Percentiles rank a stretch among this genome's conserved stretches.
These are phyloP conservation scores for Drosophila auraria DNA, from an alignment of 1,140 invertebrate species.

Conservation along the genomic window DNA sequence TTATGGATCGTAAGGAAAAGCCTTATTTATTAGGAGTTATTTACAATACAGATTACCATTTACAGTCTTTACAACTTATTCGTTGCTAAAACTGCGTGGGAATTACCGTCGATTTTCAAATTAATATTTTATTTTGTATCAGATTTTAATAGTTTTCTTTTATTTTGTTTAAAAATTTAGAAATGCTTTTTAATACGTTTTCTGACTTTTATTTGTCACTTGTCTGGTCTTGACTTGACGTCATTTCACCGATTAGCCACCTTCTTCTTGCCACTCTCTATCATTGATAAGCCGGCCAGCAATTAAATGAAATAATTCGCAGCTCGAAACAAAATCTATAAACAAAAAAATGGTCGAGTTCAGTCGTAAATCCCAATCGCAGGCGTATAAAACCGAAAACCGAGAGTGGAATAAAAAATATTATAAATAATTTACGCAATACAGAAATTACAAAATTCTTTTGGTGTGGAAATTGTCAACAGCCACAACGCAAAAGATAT, in stretches of 20 bases:
- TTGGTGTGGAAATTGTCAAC: conserved; percentile 13
- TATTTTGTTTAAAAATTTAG: background rate
- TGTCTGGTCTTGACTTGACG: conserved; percentile 32
- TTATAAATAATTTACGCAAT: conserved; percentile 19
- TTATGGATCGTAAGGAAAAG: too few relatives aligned
- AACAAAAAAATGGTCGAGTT: conserved; percentile 7
- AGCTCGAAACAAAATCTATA: conserved; percentile 6
- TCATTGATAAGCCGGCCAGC: conserved; percentile 34
- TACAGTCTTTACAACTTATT: too few relatives aligned
- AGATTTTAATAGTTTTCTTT: conserved; percentile 1
- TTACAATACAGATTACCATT: background rate
- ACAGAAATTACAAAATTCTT: conserved; percentile 25
- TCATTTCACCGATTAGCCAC: conserved; percentile 39
- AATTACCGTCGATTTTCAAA: background rate
- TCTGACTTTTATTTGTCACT: conserved; percentile 49
- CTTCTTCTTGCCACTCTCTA: conserved; percentile 15
- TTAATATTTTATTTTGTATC: background rate
- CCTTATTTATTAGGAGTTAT: background rate
- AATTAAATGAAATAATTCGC: conserved; percentile 30
- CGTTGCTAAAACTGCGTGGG: background rate
- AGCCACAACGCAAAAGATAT: conserved; percentile 36
- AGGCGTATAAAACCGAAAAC: conserved; percentile 14
- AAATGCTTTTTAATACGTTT: conserved; percentile 34
- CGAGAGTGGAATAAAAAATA: background rate
- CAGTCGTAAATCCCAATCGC: conserved; percentile 32